Evolutionary conservation across 35 echinoderm and acorn worm genomes (phyloP).

Genomic region (Anneissia japonica): DNA sequence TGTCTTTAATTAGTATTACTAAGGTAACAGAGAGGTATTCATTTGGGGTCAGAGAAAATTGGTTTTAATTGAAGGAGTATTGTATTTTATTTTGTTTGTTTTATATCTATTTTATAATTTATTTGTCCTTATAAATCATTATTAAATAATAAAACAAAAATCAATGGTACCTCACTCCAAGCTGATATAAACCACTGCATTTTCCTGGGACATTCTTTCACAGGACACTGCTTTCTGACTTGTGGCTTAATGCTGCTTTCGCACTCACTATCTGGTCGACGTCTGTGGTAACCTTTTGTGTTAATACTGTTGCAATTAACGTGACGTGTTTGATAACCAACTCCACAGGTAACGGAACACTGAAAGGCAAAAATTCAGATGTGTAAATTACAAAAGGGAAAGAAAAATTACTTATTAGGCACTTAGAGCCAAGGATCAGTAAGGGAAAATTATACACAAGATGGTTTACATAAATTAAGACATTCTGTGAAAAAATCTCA

Average conservation of each 20-base stretch:
- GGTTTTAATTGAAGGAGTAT: too few species aligned
- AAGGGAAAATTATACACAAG: too few species aligned
- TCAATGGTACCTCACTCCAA: constrained; percentile 79
- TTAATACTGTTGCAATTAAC: constrained; percentile 54
- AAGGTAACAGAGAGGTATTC: too few species aligned
- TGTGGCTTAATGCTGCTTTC: constrained; percentile 26
- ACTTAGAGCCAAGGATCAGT: too few species aligned
- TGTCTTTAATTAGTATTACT: too few species aligned
- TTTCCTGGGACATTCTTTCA: constrained; percentile 57
- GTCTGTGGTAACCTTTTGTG: constrained; percentile 24
- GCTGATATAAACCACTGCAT: constrained; percentile 99
- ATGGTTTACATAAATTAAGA: too few species aligned
- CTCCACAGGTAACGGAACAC: constrained; percentile 87
- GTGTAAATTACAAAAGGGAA: neutral
- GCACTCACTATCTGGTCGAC: constrained; percentile 34
- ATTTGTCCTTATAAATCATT: too few species aligned
- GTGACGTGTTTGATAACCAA: constrained; percentile 54
- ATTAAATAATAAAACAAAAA: too few species aligned
- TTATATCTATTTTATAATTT: too few species aligned
- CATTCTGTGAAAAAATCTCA: too few species aligned
- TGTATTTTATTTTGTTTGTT: too few species aligned
- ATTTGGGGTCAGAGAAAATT: too few species aligned
- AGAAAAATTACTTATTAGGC: neutral
- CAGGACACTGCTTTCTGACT: constrained; percentile 40
- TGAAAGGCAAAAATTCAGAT: constrained; percentile 17